These are phyloP conservation scores for Drosophila erecta DNA, from an alignment of 1,140 invertebrate species.

Conservation along the genomic window DNA sequence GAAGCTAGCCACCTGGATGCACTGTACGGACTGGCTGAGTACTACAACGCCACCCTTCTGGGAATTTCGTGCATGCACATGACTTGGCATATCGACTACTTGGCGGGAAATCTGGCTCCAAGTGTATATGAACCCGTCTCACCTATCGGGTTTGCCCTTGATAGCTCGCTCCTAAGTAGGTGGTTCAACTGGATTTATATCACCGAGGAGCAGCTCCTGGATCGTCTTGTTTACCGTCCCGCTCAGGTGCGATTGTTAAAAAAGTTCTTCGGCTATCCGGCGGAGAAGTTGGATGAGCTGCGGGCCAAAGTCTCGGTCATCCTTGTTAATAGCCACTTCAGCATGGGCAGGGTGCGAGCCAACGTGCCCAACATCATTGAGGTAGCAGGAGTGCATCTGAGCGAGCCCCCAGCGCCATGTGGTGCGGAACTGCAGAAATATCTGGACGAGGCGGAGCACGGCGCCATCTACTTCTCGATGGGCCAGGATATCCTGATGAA, in stretches of 20 bases:
- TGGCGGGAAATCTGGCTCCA: conserved; percentile 54
- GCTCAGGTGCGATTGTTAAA: conserved; percentile 63
- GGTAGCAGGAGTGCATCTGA: conserved; percentile 86
- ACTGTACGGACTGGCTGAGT: conserved; percentile 52
- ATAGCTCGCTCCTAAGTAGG: conserved; percentile 79
- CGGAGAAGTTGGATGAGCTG: conserved; percentile 17
- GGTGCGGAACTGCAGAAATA: conserved; percentile 81
- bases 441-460: conserved; percentile 86
- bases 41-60: conserved; percentile 54
- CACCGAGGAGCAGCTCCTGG: conserved; percentile 42
- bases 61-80: conserved; percentile 41
- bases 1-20: conserved; percentile 54
- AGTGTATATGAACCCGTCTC: conserved; percentile 71
- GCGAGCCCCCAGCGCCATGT: conserved; percentile 76
- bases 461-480: conserved; percentile 87
- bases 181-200: conserved; percentile 72
- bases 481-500: conserved; percentile 86
- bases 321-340: conserved; percentile 67
- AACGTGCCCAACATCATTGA: conserved; percentile 70
- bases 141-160: conserved; percentile 52
- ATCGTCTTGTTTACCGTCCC: conserved; percentile 37
- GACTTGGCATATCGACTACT: conserved; percentile 38
- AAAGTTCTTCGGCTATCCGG: conserved; percentile 56
- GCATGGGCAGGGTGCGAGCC: conserved; percentile 50
- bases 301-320: conserved; percentile 46